Evolutionary conservation across 2,888 invertebrate species (phyloP), one percentile per base, ranked within the genome.

Genomic region (Pollenia amentaria): DNA sequence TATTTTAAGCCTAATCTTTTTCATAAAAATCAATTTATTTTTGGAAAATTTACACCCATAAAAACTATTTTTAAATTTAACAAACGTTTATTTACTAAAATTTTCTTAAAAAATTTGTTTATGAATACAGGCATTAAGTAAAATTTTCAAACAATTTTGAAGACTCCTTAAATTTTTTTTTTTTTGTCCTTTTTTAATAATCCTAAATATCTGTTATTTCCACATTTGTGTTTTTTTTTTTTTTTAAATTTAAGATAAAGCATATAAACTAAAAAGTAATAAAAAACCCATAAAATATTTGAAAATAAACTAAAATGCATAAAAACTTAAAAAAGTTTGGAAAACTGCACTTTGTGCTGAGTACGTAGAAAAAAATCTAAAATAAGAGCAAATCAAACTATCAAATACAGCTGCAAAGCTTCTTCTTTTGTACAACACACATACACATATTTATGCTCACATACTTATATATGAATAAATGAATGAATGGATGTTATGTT

Each of bases 261-360:
- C 51, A 46, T 70, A 85, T 76, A 80, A 76, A 76, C 79, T 46
- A 64, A 70, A 80, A 85, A 75, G 80, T 80, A 85, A 85, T 85
- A 75, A 85, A 85, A 85, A 85, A 46, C 42, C 14, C 69, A 85
- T 85, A 80, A 85, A 85, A 85, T 85, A 55, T 69, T 84, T 79
- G 62, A 51, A 62, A 67, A 79, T 73, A 73, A 60, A 78, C 72
- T 18, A 14, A n/a, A n/a, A 62, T 18, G n/a, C 48, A 60, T 21
- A 48, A n/a, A 12, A 12, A 46, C 48, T 46, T 12, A 80, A 46
- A 29, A 55, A 11, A 67, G 38, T 38, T 73, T 73, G 16, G 12
- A 64, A 40, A 76, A 76, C 7, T 69, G 70, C 70, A 72, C 16
- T 70, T 60, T 46, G 12, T 53, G 44, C 14, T 29, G 10, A 72